Evolutionary conservation across 2,888 invertebrate genomes (phyloP).

Genomic region (Catocala fraxini): DNA sequence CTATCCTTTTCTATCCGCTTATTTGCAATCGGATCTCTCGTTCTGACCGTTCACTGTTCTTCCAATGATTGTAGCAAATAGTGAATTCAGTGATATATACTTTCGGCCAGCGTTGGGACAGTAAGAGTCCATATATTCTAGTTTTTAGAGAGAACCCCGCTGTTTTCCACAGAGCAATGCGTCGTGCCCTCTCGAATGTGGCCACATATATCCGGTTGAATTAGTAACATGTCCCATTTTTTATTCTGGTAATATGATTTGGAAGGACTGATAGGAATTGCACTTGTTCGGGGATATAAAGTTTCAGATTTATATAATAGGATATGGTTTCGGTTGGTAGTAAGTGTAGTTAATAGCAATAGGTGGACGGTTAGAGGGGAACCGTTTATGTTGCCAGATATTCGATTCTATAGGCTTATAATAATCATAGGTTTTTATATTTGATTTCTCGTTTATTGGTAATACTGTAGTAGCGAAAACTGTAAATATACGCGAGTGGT

Average conservation of each 20-base stretch:
- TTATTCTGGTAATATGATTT: conserved; percentile 21
- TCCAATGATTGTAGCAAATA: conserved; percentile 18
- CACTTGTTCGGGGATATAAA: conserved; percentile 14
- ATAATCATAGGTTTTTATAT: neutral
- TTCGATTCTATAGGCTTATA: neutral
- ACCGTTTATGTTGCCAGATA: neutral
- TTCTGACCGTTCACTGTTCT: neutral
- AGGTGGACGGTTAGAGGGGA: neutral
- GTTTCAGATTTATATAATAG: conserved; percentile 7
- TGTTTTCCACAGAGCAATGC: conserved; percentile 41
- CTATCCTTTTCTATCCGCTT: conserved; percentile 18
- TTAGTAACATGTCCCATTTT: conserved; percentile 35
- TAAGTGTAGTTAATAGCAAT: neutral
- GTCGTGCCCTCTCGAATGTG: conserved; percentile 23
- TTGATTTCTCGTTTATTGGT: neutral
- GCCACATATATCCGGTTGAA: conserved; percentile 37
- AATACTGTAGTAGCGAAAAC: neutral
- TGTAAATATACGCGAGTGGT: neutral
- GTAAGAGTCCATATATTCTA: conserved; percentile 50
- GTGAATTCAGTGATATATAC: conserved; percentile 54
- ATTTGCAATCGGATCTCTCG: neutral
- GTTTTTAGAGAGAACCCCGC: conserved; percentile 49
- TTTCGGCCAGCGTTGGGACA: conserved; percentile 46
- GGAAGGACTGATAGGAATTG: conserved; percentile 10
- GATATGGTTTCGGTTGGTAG: neutral